phyloP scores from a whole-genome alignment of 2,113 vertebrate genomes.

The Vicugna pacos region DNA sequence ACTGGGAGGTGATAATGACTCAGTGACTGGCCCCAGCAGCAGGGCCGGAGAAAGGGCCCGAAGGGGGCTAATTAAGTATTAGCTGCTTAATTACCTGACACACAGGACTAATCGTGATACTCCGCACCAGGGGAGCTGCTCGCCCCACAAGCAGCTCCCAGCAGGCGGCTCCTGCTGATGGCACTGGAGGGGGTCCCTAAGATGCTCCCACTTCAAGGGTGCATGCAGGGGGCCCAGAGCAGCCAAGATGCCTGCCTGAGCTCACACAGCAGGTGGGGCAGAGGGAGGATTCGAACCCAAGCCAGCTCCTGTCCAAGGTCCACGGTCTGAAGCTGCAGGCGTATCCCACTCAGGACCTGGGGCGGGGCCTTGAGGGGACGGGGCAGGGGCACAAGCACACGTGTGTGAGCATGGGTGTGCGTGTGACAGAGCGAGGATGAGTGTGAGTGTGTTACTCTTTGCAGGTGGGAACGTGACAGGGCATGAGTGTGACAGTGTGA shows the following conservation, averaged over 20 bases:
- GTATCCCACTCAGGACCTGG: accelerated
- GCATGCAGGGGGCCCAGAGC: not conserved
- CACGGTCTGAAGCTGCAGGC: not conserved
- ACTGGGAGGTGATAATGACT: conserved; percentile 46
- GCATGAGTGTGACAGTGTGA: too few species aligned
- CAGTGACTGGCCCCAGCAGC: not conserved
- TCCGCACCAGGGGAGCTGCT: not conserved
- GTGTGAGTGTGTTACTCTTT: not conserved
- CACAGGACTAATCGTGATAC: not conserved
- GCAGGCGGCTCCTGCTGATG: not conserved
- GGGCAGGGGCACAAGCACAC: not conserved
- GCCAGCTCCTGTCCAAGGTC: not conserved
- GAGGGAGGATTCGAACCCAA: not conserved
- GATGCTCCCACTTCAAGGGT: not conserved
- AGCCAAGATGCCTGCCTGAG: not conserved
- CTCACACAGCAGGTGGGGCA: too few species aligned
- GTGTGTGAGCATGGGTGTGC: not conserved
- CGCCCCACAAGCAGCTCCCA: not conserved
- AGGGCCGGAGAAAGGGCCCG: not conserved
- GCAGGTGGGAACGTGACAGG: too few species aligned
- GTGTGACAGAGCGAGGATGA: not conserved
- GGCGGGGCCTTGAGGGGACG: not conserved
- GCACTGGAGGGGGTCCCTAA: not conserved
- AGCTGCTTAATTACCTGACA: not conserved
- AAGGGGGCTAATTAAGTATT: not conserved